Percentiles rank a stretch among this genome's conserved stretches.
These are phyloP conservation scores for Synanthedon myopaeformis DNA, from an alignment of 2,888 invertebrate genomes.

Conservation along the genomic window DNA sequence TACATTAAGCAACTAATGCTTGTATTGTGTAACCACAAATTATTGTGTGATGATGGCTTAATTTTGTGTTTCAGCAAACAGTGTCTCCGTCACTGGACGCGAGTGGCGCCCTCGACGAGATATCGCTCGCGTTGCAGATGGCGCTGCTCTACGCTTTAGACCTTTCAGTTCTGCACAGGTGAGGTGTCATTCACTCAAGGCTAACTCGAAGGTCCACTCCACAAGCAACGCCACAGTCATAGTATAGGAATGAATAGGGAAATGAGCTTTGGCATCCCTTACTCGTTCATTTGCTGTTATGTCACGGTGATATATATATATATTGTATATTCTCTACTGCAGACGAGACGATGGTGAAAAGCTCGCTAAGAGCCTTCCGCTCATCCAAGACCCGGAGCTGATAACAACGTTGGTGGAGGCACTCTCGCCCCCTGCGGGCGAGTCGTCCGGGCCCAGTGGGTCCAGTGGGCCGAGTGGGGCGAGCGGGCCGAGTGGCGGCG, in stretches of 20 bases:
- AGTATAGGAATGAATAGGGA: no score
- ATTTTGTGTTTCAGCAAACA: slow-evolving; percentile 33
- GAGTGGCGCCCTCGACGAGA: slow-evolving; percentile 81
- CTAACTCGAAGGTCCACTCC: no score
- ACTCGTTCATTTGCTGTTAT: no score
- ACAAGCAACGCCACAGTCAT: no score
- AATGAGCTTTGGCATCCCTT: no score
- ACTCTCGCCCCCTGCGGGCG: slow-evolving; percentile 34
- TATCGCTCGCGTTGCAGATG: slow-evolving; percentile 84
- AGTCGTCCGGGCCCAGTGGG: slow-evolving; percentile 12
- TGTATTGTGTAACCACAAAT: no score
- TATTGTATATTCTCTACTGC: not conserved
- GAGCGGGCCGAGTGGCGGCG: slow-evolving; percentile 16
- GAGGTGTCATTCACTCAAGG: slow-evolving; percentile 1
- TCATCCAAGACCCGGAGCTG: slow-evolving; percentile 72
- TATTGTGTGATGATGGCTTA: not conserved
- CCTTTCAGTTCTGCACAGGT: slow-evolving; percentile 78
- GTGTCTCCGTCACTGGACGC: slow-evolving; percentile 52
- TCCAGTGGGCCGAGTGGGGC: slow-evolving; percentile 11
- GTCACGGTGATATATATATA: not conserved
- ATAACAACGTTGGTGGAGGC: slow-evolving; percentile 65
- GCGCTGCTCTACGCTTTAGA: slow-evolving; percentile 87
- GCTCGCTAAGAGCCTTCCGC: slow-evolving; percentile 74
- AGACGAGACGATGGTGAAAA: slow-evolving; percentile 82
- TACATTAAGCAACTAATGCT: no score